Conservation (phyloP, 2,797 vertebrate species). For the Silurus aristotelis region DNA sequence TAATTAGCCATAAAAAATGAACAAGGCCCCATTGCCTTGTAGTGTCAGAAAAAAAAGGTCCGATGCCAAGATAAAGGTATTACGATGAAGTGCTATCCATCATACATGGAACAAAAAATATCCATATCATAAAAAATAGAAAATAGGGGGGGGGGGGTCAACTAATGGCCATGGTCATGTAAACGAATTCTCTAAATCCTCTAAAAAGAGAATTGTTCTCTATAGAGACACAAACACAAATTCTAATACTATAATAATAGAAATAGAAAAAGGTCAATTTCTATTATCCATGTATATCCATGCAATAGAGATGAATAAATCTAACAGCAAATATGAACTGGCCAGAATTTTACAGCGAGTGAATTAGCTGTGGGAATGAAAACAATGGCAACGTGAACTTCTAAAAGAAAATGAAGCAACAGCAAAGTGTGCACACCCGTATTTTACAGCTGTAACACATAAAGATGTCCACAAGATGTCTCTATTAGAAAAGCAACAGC, state of each 20-base stretch:
- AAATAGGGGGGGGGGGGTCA: neutral
- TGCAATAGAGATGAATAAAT: neutral
- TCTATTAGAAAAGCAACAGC: slow-evolving; percentile 61
- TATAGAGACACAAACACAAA: neutral
- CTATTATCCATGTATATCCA: neutral
- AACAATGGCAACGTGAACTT: neutral
- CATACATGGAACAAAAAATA: slow-evolving; percentile 23
- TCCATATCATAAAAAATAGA: neutral
- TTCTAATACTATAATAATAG: too few relatives aligned
- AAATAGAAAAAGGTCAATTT: too few relatives aligned
- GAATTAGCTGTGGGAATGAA: neutral
- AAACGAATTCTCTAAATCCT: neutral
- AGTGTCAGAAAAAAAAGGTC: slow-evolving; percentile 31
- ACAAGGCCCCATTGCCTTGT: slow-evolving; percentile 35
- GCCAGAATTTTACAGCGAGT: too few relatives aligned
- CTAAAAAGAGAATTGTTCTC: neutral
- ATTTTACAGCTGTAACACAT: slow-evolving; percentile 56
- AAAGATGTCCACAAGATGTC: slow-evolving; percentile 66
- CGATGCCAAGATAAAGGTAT: slow-evolving; percentile 28
- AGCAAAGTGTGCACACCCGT: neutral
- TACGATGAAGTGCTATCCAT: slow-evolving; percentile 1
- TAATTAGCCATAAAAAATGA: slow-evolving; percentile 44
- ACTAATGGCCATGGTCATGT: neutral
- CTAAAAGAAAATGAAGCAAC: neutral
- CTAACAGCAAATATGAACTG: neutral